Evolutionary conservation across 2,113 vertebrate genomes (phyloP).

Genomic region (Myrmophylax atrothorax): DNA sequence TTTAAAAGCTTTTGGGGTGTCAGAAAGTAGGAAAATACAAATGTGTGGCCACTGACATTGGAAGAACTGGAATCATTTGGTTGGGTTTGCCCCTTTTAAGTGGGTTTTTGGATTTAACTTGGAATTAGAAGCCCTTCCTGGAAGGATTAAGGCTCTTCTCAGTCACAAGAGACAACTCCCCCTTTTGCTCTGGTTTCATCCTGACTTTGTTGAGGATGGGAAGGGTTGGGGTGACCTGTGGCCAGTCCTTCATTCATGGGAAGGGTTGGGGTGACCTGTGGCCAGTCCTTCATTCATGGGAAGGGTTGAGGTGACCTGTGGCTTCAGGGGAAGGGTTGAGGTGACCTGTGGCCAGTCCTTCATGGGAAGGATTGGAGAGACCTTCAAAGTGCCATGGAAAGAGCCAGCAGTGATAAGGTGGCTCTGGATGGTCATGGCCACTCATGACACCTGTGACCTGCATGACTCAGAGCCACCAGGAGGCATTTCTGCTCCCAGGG

Average conservation of each 20-base stretch:
- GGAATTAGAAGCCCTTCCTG: neutral
- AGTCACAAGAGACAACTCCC: neutral
- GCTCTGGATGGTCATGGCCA: neutral
- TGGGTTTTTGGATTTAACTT: neutral
- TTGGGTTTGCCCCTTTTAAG: neutral
- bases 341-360: neutral
- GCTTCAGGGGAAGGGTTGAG: neutral
- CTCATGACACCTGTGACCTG: neutral
- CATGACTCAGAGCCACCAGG: neutral
- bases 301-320: too few species aligned
- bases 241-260: neutral
- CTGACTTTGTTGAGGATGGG: neutral
- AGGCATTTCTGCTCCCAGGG: neutral
- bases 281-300: too few species aligned
- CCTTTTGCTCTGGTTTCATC: neutral
- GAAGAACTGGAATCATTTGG: neutral
- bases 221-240: neutral
- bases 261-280: neutral
- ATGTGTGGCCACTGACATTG: neutral
- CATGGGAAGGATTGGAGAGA: too few species aligned
- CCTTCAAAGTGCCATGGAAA: neutral
- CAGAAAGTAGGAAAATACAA: neutral
- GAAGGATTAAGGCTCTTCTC: neutral
- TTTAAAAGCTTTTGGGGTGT: fast-evolving
- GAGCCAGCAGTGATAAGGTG: neutral